Percentiles rank a stretch among this genome's conserved stretches.
Conservation (phyloP, 2,113 vertebrate species). For the Chaetura pelagica region DNA sequence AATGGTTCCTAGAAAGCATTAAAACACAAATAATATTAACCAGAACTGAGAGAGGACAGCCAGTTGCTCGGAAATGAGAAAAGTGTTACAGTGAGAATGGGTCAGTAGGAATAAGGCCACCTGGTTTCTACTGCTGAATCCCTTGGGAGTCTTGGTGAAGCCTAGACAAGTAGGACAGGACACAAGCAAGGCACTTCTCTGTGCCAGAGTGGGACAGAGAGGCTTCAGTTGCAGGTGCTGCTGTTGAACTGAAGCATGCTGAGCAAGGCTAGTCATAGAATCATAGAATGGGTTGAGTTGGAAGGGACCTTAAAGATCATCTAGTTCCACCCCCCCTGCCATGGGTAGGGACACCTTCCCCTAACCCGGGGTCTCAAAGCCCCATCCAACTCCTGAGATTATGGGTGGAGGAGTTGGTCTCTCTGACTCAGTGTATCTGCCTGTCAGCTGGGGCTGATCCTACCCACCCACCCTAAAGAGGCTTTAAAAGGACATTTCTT, state of each 20-base stretch:
- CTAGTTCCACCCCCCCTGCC: too few species aligned
- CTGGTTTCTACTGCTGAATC: conserved; percentile 12
- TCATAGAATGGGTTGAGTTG: too few species aligned
- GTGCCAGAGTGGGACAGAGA: not conserved
- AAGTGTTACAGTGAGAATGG: not conserved
- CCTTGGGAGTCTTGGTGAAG: not conserved
- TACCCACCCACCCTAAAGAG: not conserved
- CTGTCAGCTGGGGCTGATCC: not conserved
- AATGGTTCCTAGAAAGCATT: conserved; percentile 70
- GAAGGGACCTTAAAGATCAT: too few species aligned
- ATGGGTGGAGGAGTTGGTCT: not conserved
- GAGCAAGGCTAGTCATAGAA: not conserved
- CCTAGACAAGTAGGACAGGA: not conserved
- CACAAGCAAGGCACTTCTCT: not conserved
- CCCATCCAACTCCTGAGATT: not conserved
- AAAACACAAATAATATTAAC: conserved; percentile 67
- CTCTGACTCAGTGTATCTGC: not conserved
- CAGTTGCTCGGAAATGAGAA: conserved; percentile 25
- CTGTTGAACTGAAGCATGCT: not conserved
- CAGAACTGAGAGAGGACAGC: conserved; percentile 41
- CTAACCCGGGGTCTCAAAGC: too few species aligned
- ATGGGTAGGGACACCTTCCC: too few species aligned
- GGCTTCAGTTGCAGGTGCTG: accelerated
- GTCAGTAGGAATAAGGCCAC: conserved; percentile 7
- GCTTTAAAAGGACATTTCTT: not conserved